Percentiles rank a stretch among this genome's conserved stretches.
Evolutionary conservation across 2,113 vertebrate species (phyloP).

Genomic region (Cnemophilus loriae): DNA sequence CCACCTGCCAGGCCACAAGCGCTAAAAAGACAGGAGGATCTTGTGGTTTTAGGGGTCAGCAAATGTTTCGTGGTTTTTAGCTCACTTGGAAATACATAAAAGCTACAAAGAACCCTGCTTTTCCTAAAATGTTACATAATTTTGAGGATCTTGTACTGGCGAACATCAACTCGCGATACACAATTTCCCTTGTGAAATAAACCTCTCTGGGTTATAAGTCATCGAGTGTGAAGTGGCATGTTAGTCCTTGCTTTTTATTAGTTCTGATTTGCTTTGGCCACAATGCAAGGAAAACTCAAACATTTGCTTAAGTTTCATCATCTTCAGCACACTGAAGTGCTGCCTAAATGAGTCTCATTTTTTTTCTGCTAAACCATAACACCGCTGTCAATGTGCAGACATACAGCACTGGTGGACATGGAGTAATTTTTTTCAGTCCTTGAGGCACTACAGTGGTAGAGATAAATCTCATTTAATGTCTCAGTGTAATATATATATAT

Average conservation of each 20-base stretch:
- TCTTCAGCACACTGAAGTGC: background rate
- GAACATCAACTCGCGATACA: background rate
- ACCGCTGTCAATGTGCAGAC: background rate
- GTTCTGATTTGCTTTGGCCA: constrained; percentile 26
- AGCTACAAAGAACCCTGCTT: background rate
- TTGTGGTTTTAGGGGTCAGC: background rate
- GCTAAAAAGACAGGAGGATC: background rate
- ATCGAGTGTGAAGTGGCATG: background rate
- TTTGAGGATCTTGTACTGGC: background rate
- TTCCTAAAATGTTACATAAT: background rate
- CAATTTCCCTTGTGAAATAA: constrained; percentile 1
- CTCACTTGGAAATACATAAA: background rate
- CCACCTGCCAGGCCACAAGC: background rate
- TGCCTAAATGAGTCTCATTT: background rate
- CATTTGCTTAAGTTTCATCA: constrained; percentile 29
- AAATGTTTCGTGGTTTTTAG: background rate
- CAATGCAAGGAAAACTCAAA: constrained; percentile 22
- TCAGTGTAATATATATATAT: background rate
- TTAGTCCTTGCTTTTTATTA: background rate
- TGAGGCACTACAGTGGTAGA: background rate
- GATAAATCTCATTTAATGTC: background rate
- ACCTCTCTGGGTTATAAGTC: background rate
- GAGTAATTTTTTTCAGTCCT: background rate
- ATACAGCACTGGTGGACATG: background rate
- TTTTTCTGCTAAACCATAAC: background rate